Conservation (phyloP, 2,113 vertebrate genomes). For the Corythornis madagascariensis region DNA sequence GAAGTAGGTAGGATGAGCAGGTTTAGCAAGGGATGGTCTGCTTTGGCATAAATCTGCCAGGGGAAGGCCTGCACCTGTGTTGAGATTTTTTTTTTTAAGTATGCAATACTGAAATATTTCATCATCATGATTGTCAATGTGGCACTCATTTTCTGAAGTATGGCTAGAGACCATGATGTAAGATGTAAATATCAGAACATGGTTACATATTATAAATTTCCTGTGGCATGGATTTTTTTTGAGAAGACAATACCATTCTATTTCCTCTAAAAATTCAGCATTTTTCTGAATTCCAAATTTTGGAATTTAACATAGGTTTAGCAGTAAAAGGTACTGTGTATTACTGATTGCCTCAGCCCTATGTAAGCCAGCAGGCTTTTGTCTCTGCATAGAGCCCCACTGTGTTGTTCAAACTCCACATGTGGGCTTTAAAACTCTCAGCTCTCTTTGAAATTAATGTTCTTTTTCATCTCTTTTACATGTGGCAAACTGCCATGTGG, state of each 20-base stretch:
- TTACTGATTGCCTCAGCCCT: background rate
- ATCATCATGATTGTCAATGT: fast-evolving
- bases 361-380: background rate
- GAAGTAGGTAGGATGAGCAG: background rate
- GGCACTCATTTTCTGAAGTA: background rate
- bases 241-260: background rate
- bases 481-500: slow-evolving; percentile 31
- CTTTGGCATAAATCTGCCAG: background rate
- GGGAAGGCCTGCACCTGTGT: background rate
- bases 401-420: background rate
- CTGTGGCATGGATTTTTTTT: background rate
- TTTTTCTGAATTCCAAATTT: background rate
- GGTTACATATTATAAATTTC: background rate
- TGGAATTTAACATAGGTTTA: background rate
- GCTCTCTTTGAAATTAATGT: slow-evolving; percentile 30
- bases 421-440: slow-evolving; percentile 40
- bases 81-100: background rate
- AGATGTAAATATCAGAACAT: background rate
- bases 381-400: background rate
- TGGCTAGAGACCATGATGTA: background rate
- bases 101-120: background rate
- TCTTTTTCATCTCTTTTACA: slow-evolving; percentile 46
- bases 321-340: background rate
- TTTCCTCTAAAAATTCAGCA: background rate
- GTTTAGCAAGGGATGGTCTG: background rate